phyloP scores from a whole-genome alignment of 1,140 invertebrate genomes.

The Cydia amplana region DNA sequence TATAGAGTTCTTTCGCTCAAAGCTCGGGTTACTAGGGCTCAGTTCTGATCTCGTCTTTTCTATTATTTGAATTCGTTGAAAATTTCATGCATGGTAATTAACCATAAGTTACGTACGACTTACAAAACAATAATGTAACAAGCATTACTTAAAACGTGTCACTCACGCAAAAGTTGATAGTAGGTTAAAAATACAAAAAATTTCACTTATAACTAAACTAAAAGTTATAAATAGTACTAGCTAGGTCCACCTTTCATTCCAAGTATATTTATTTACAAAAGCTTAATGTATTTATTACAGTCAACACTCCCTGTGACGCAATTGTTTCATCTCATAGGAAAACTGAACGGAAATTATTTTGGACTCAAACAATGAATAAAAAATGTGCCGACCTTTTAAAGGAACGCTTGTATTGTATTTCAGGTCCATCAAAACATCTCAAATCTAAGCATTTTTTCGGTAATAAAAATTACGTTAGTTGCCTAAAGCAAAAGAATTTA shows the following conservation, averaged over 20 bases:
- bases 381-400: not conserved
- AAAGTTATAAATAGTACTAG: not conserved
- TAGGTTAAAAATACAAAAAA: no score
- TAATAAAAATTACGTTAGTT: no score
- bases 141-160: no score
- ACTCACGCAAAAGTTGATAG: no score
- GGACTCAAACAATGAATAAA: conserved; percentile 18
- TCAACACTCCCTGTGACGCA: conserved; percentile 1
- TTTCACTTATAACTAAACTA: not conserved
- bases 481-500: no score
- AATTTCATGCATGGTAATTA: no score
- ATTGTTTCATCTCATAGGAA: conserved; percentile 24
- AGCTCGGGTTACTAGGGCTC: no score
- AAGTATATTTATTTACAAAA: not conserved
- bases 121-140: no score
- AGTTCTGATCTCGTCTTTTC: no score
- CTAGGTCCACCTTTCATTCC: not conserved
- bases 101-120: no score
- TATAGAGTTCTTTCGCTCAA: no score
- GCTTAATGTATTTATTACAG: not conserved
- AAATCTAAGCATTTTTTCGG: not conserved
- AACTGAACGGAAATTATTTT: conserved; percentile 28
- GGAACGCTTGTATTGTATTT: not conserved
- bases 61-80: no score
- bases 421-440: not conserved